These are phyloP conservation scores for Ormyrus thymus DNA, from an alignment of 2,888 invertebrate genomes.

Conservation along the genomic window DNA sequence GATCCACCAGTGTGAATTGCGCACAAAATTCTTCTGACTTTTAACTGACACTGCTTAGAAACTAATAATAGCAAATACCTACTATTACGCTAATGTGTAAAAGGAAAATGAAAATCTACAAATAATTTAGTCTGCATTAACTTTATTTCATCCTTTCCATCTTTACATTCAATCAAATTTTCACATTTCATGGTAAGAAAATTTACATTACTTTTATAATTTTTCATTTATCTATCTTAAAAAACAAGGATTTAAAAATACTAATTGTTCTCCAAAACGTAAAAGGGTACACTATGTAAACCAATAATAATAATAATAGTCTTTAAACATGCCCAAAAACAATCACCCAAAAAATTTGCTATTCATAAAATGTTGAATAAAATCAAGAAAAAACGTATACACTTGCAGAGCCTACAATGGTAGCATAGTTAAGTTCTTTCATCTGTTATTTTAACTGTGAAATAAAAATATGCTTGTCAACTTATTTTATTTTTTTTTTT, in stretches of 20 bases:
- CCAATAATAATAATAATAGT: slow-evolving; percentile 17
- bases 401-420: slow-evolving; percentile 53
- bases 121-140: slow-evolving; percentile 52
- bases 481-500: slow-evolving; percentile 31
- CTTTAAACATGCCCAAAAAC: slow-evolving; percentile 1
- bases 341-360: slow-evolving; percentile 19
- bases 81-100: neutral
- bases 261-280: slow-evolving; percentile 17
- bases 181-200: slow-evolving; percentile 51
- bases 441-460: slow-evolving; percentile 32
- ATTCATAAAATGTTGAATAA: slow-evolving; percentile 34
- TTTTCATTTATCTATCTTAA: slow-evolving; percentile 39
- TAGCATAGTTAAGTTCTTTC: slow-evolving; percentile 23
- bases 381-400: slow-evolving; percentile 46
- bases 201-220: slow-evolving; percentile 45
- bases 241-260: slow-evolving; percentile 43
- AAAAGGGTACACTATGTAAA: slow-evolving; percentile 16
- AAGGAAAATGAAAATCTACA: slow-evolving; percentile 23
- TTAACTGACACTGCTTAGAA: too few species aligned
- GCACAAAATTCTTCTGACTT: too few species aligned
- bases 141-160: slow-evolving; percentile 55
- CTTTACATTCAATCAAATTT: slow-evolving; percentile 53
- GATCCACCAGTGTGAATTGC: too few species aligned
- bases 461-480: slow-evolving; percentile 30
- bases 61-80: too few species aligned